Evolutionary conservation across 2,113 vertebrate species (phyloP).

Genomic region (Tylochromis polylepis): DNA sequence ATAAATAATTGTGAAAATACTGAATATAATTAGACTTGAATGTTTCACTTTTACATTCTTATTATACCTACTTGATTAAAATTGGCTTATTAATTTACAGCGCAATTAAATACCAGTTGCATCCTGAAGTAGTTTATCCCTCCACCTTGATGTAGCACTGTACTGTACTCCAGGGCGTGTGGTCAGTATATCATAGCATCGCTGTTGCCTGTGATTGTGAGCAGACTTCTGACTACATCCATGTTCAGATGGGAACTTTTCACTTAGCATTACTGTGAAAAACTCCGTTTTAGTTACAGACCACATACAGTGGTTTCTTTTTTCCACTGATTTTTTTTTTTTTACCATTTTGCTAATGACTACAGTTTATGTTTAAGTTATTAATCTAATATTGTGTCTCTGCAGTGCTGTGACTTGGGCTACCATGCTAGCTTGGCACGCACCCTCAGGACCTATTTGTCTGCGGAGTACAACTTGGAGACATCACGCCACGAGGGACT

Average conservation of each 20-base stretch:
- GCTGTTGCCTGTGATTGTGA: background rate
- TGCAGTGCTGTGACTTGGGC: slow-evolving; percentile 92
- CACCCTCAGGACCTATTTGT: slow-evolving; percentile 93
- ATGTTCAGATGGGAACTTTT: background rate
- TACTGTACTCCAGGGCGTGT: background rate
- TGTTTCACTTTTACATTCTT: background rate
- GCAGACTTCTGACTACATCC: background rate
- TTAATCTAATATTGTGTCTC: background rate
- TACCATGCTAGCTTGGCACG: slow-evolving; percentile 94
- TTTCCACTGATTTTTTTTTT: background rate
- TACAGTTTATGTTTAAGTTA: background rate
- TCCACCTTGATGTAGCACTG: background rate
- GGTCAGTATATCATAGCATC: background rate
- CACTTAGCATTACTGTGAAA: background rate
- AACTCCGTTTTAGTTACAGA: background rate
- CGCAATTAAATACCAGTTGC: background rate
- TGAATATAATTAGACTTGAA: background rate
- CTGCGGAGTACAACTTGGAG: slow-evolving; percentile 96
- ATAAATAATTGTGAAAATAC: background rate
- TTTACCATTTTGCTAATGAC: background rate
- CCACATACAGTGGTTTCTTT: background rate
- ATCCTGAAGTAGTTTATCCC: background rate
- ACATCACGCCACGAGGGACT: slow-evolving; percentile 95
- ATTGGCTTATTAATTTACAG: background rate
- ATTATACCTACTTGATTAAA: background rate